These are phyloP conservation scores for Sigmodon hispidus DNA, from an alignment of 2,113 vertebrate genomes.

Conservation along the genomic window DNA sequence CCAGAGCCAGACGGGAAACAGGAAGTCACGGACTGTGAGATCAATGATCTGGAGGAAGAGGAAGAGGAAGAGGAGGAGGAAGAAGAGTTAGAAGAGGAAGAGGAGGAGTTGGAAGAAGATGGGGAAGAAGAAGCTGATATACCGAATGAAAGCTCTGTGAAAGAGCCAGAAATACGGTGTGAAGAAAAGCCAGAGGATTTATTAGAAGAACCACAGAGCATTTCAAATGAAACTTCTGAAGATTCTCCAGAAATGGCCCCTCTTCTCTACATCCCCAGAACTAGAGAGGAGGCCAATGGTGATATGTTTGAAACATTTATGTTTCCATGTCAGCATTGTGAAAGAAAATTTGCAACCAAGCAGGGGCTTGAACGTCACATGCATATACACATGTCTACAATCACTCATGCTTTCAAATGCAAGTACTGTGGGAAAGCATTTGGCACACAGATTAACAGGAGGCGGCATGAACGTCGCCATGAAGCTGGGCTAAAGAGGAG, in stretches of 20 bases:
- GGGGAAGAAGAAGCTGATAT: slow-evolving; percentile 79
- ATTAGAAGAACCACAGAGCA: slow-evolving; percentile 85
- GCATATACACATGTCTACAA: slow-evolving; percentile 89
- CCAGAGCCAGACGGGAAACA: slow-evolving; percentile 82
- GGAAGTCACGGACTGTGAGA: slow-evolving; percentile 75
- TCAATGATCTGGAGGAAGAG: slow-evolving; percentile 83
- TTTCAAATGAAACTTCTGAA: slow-evolving; percentile 81
- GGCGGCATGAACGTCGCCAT: slow-evolving; percentile 90
- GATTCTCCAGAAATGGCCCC: slow-evolving; percentile 83
- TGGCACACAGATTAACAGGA: slow-evolving; percentile 88
- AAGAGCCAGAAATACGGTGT: slow-evolving; percentile 79
- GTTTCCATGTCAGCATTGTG: slow-evolving; percentile 93
- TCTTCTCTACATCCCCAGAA: slow-evolving; percentile 74
- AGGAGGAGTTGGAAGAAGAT: slow-evolving; percentile 78
- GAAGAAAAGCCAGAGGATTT: slow-evolving; percentile 86
- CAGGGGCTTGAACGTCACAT: slow-evolving; percentile 93
- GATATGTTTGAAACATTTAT: slow-evolving; percentile 85
- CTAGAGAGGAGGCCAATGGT: slow-evolving; percentile 84
- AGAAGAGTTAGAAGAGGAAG: slow-evolving; percentile 79
- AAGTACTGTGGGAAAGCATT: slow-evolving; percentile 89
- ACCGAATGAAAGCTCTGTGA: slow-evolving; percentile 78
- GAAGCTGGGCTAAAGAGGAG: slow-evolving; percentile 92
- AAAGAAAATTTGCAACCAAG: slow-evolving; percentile 92
- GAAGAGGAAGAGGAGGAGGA: slow-evolving; percentile 80
- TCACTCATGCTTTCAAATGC: slow-evolving; percentile 88